These are phyloP conservation scores for Rhynchonycteris naso DNA, from an alignment of 2,797 vertebrate genomes.

Conservation along the genomic window DNA sequence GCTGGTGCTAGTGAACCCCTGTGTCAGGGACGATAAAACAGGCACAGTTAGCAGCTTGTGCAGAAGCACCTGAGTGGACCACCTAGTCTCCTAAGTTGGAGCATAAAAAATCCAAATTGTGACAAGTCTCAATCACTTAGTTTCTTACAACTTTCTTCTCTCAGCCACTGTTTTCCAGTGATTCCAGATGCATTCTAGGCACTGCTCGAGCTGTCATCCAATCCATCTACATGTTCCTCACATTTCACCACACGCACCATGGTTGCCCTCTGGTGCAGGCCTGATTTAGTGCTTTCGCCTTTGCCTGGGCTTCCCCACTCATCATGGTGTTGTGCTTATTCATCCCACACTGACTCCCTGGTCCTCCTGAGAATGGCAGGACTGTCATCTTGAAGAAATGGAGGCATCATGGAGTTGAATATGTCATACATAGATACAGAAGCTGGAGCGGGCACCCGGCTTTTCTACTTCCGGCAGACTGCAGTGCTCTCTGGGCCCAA, in stretches of 20 bases:
- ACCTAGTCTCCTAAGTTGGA: conserved; percentile 3
- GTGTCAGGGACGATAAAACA: not conserved
- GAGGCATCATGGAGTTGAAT: conserved; percentile 36
- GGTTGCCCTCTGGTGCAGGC: not conserved
- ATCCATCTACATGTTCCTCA: conserved; percentile 56
- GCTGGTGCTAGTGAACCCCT: not conserved
- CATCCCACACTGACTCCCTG: conserved; percentile 35
- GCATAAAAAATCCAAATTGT: not conserved
- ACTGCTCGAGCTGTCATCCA: conserved; percentile 1
- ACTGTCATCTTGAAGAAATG: conserved; percentile 61
- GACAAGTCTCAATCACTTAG: not conserved
- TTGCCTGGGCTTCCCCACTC: conserved; percentile 39
- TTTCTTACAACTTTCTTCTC: conserved; percentile 23
- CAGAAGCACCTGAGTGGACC: not conserved
- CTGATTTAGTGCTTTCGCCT: conserved; percentile 17
- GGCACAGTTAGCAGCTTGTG: not conserved
- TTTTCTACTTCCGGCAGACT: not conserved
- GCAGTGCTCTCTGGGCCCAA: not conserved
- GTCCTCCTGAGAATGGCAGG: conserved; percentile 38
- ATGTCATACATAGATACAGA: not conserved
- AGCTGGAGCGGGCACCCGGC: not conserved
- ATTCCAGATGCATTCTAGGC: conserved; percentile 39
- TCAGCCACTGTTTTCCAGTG: not conserved
- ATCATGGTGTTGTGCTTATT: conserved; percentile 46
- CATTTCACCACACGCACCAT: conserved; percentile 19